Base-by-base conservation (phyloP, 1,140 invertebrate species). In the Scaptomyza montana region DNA sequence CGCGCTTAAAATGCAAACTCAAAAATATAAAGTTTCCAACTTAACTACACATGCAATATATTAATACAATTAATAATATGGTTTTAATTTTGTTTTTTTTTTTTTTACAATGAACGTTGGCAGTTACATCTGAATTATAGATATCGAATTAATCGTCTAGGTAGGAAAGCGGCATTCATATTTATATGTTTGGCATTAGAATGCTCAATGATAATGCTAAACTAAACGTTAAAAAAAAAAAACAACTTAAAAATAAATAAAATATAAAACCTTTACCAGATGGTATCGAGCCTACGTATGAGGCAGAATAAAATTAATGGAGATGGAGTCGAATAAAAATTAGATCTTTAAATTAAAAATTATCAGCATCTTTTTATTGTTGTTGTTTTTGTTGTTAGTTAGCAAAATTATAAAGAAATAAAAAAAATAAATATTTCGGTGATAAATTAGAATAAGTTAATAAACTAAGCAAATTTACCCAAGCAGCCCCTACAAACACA, bases 71-170 rank as follows among this genome's bases (percentile, higher is more conserved):
- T 63, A 55, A 19, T 61, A 65, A 55, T 73, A 72, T 73, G 57
- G 16, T 16, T 16, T 16, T 16, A 16, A 16, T 16, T 16, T 16
- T 16, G 16, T 16, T 0, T 66, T 57, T 7, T 54, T 54, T 59
- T 53, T 78, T 65, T 62, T 56, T 76, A 77, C 78, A 80, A 90
- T 90, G 66, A 78, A 87, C 67, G 78, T 82, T 76, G 60, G 49
- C 62, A 46, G 43, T 43, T 56, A 61, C 12, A 59, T 68, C 43
- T 61, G 43, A 54, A 77, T 47, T 47, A 30, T 47, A 53, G 41
- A 21, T 59, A 59, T 47, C 13, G 21, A 19, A 57, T 30, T 61
- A 50, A 45, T n/a, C 3, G 25, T 45, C 71, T 63, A 53, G 21
- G 28, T 66, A 59, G 30, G 12, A 46, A 81, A 70, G 69, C 61